Evolutionary conservation across 2,113 vertebrate species (phyloP).

Genomic region (Rhynchomys soricoides): DNA sequence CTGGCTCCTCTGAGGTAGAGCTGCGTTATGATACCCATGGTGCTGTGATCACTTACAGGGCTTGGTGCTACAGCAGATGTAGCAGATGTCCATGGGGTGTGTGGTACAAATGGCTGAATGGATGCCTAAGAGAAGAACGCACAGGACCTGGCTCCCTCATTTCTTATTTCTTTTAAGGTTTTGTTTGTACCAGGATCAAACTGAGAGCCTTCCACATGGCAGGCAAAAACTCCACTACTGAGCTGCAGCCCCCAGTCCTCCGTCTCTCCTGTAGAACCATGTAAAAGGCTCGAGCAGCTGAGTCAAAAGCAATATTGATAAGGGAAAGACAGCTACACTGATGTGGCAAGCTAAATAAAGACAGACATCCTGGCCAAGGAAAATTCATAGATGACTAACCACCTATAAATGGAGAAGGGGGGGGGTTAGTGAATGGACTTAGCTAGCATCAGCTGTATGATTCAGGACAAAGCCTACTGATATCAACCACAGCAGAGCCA

Average conservation of each 20-base stretch:
- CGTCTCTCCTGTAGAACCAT: fast-evolving
- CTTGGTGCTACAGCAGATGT: fast-evolving
- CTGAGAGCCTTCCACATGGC: neutral
- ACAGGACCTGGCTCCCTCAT: neutral
- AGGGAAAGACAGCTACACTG: neutral
- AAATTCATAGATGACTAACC: neutral
- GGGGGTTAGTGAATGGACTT: neutral
- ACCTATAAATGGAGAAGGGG: neutral
- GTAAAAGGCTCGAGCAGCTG: neutral
- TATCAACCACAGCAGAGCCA: neutral
- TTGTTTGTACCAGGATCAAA: neutral
- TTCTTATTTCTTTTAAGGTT: neutral
- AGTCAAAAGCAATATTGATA: neutral
- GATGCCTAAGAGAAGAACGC: fast-evolving
- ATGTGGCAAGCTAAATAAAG: neutral
- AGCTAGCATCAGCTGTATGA: neutral
- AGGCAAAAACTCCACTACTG: neutral
- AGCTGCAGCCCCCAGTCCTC: neutral
- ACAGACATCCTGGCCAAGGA: neutral
- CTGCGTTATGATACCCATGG: fast-evolving
- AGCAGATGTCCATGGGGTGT: neutral
- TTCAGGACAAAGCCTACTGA: neutral
- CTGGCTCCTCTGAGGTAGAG: no score
- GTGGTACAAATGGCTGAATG: fast-evolving
- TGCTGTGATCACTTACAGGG: fast-evolving